Evolutionary conservation across 2,888 invertebrate species (phyloP), one percentile per base, ranked within the genome.

Genomic region (Mactromeris polynyma): DNA sequence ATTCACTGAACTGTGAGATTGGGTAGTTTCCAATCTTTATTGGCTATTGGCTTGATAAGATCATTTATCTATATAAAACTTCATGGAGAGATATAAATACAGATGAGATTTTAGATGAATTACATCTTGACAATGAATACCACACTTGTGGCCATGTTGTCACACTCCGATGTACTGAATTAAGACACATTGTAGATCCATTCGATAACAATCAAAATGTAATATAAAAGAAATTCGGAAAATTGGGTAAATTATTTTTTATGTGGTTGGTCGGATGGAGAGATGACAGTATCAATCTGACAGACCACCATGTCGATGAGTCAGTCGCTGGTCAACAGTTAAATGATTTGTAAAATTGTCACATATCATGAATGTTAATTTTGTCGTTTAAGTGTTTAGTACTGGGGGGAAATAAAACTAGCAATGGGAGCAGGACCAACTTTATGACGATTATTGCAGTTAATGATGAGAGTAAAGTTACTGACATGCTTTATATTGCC

Each of bases 121-220:
- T 40, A 54, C 64, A 58, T 83, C 77, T 73, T 58, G 78, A 54
- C 81, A 81, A n/a, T 42, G 36, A 54, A 73, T 38, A 33, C 36
- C 46, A 82, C 81, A 86, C 33, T 86, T 54, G 77, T 77, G 83
- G 82, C 78, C 78, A 40, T 87, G 82, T 82, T 87, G 86, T 78
- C 73, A 77, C 83, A 77, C 86, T 82, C 31, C 38, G 51, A 21
- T 26, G 51, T 80, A 85, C 33, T 58, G 79, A 80, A 38, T 77
- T 78, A 73, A 77, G 54, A 84, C 78, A 54, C 84, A 54, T 79
- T 79, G 79, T 33, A 73, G 19, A 36, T 36, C 36, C 17, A 14
- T 17, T 17, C 36, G 73, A 73, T 73, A 33, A 36, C 73, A 73
- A 73, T 73, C 73, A 36, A 33, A 73, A 17, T 36, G 36, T 73